Evolutionary conservation across 2,113 vertebrate species (phyloP), one percentile per base, ranked within the genome.

Genomic region (Mesitornis unicolor): DNA sequence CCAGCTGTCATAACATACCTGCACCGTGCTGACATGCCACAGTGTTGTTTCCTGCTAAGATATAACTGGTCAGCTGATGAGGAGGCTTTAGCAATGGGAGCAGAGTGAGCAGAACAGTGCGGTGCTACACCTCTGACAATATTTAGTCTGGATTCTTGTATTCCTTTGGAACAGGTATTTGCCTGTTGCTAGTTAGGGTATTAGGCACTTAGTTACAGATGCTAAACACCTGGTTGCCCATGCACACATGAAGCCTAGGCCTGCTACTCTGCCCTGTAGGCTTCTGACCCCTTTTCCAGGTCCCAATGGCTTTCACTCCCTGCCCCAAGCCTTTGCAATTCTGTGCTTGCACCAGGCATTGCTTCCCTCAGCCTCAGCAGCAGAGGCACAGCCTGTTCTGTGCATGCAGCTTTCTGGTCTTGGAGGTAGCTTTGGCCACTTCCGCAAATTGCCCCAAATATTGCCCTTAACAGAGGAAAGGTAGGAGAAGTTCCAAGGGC

Each of bases 1-100:
- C 63, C 91, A 94, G 87, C 90, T 95, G 84, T 91, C 69, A 82
- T 43, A 96, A 91, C 83, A 90, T 20, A 68, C 50, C 57, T 3
- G 0, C 60, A 50, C 11, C 0, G 0, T 65, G 12, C 43, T 78
- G 84, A 59, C 57, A 69, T 75, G 84, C 16, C 69, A 45, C 29
- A 45, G 42, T 13, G 45, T 3, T 84, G 24, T 73, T 89, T 91
- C 65, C 84, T 93, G 53, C 31, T 77, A 35, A 81, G 47, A 25
- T 54, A 53, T 3, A 69, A 45, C 64, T 24, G 40, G 16, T 70
- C 48, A 64, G 57, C 24, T 83, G 71, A 33, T 16, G 19, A 61
- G 16, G 36, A 19, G 29, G 5, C 13, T 86, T 80, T 53, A 61
- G 47, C 48, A 65, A n/a, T 19, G 33, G 24, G 26, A 88, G 16